Conservation (phyloP, 2,113 vertebrate species). For the Cairina moschata region DNA sequence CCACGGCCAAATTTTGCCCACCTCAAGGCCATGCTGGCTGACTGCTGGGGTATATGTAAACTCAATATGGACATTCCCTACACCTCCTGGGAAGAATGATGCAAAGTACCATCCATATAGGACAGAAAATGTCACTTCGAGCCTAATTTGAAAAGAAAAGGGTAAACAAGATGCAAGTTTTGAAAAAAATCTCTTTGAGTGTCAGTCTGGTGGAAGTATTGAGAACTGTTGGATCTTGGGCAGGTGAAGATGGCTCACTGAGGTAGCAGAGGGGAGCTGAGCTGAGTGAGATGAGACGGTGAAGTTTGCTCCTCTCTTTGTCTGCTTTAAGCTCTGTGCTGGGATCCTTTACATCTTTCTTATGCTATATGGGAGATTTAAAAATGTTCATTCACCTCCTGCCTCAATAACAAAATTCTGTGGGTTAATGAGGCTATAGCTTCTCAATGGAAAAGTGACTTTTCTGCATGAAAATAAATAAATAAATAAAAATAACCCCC, state of each 20-base stretch:
- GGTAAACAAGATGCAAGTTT: fast-evolving
- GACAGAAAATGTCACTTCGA: background rate
- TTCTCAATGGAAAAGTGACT: too few species aligned
- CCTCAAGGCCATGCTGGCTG: background rate
- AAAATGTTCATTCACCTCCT: background rate
- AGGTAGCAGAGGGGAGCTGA: background rate
- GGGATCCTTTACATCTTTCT: background rate
- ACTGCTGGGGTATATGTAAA: fast-evolving
- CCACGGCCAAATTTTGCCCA: background rate
- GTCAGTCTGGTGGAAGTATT: background rate
- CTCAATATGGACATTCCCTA: background rate
- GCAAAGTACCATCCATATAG: fast-evolving
- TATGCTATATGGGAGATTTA: background rate
- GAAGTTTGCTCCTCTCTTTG: background rate
- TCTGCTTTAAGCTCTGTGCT: background rate
- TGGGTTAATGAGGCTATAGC: background rate
- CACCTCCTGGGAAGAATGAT: background rate
- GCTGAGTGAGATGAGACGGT: background rate
- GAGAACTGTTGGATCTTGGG: fast-evolving
- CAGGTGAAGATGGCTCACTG: background rate
- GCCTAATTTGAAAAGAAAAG: background rate
- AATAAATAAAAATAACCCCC: too few species aligned
- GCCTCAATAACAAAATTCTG: background rate
- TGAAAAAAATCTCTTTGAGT: background rate
- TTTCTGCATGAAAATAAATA: too few species aligned